These are phyloP conservation scores for Lasioglossum morio DNA, from an alignment of 2,888 invertebrate species.

Conservation along the genomic window DNA sequence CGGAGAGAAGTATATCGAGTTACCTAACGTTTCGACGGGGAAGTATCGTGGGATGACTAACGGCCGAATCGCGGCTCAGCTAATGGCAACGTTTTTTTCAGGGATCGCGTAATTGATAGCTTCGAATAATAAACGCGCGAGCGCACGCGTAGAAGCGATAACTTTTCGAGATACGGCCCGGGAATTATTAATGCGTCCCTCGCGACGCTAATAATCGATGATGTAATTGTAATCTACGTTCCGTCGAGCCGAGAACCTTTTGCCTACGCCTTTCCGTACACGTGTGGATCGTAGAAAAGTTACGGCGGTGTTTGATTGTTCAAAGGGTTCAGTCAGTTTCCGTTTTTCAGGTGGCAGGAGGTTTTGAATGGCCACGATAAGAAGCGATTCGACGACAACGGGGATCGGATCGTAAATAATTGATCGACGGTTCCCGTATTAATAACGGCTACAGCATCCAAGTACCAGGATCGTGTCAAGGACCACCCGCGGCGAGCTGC, in stretches of 20 bases:
- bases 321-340: background rate
- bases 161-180: constrained; percentile 56
- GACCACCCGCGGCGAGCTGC: constrained; percentile 82
- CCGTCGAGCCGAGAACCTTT: background rate
- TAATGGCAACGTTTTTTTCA: constrained; percentile 65
- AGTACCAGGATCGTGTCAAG: constrained; percentile 81
- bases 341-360: background rate
- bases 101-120: constrained; percentile 69
- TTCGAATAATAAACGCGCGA: constrained; percentile 65
- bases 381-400: constrained; percentile 38
- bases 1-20: constrained; percentile 16
- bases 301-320: background rate
- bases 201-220: constrained; percentile 65
- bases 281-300: background rate
- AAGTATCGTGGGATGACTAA: constrained; percentile 65
- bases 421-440: constrained; percentile 78
- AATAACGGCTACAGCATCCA: constrained; percentile 78
- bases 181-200: constrained; percentile 65
- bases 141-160: constrained; percentile 56
- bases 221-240: constrained; percentile 55
- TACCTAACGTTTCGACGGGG: constrained; percentile 21
- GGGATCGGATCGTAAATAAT: constrained; percentile 77
- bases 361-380: constrained; percentile 12
- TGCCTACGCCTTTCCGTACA: background rate
- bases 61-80: constrained; percentile 63